These are phyloP conservation scores for Solen grandis DNA, from an alignment of 1,140 invertebrate species.

Conservation along the genomic window DNA sequence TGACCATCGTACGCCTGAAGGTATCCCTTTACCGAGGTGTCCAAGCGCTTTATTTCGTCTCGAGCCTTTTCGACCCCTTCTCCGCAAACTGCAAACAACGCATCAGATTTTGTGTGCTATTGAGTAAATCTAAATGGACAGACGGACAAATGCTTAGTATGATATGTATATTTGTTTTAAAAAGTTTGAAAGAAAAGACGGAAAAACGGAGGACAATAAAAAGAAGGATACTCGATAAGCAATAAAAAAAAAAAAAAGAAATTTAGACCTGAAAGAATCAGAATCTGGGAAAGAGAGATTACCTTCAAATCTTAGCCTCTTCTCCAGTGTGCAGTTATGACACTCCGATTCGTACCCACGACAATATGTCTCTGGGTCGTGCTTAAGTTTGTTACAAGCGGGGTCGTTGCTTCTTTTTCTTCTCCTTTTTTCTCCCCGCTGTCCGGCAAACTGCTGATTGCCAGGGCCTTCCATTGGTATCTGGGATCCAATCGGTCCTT, in stretches of 20 bases:
- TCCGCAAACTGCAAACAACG: conserved; percentile 54
- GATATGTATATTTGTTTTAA: too few species aligned
- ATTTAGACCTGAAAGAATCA: too few species aligned
- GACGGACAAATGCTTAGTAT: too few species aligned
- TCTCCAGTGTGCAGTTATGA: conserved; percentile 49
- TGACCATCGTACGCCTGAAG: conserved; percentile 41
- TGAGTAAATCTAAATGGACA: too few species aligned
- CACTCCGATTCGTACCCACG: conserved; percentile 34
- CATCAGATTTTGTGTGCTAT: too few species aligned
- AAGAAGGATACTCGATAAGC: too few species aligned
- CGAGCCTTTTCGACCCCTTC: conserved; percentile 48
- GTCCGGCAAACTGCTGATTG: too few species aligned
- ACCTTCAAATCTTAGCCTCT: conserved; percentile 48
- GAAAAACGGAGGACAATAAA: too few species aligned
- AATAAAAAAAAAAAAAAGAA: too few species aligned
- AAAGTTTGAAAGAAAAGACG: too few species aligned
- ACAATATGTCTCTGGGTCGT: conserved; percentile 43
- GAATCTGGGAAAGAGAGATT: background rate
- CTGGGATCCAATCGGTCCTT: too few species aligned
- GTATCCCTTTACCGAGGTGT: conserved; percentile 33
- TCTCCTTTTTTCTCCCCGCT: background rate
- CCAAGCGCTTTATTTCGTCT: conserved; percentile 49
- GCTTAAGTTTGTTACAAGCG: conserved; percentile 34
- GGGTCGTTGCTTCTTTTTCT: conserved; percentile 30
- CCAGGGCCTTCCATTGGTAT: too few species aligned